Evolutionary conservation across 1,140 invertebrate species (phyloP), one percentile per base, ranked within the genome.

Genomic region (Vollenhovia emeryi): DNA sequence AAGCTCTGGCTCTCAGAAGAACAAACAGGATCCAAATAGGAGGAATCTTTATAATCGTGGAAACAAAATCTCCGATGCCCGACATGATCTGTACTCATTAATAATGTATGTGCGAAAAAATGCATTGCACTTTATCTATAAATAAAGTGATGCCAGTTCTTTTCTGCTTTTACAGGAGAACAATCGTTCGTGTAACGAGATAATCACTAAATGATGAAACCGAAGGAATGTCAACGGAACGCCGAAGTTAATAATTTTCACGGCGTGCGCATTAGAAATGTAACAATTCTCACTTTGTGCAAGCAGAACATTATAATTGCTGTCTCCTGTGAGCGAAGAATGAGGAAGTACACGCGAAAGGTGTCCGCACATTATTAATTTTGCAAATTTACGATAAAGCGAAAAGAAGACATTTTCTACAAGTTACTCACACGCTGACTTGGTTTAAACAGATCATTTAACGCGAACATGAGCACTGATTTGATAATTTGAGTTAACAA

Each of bases 91-190:
- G 83, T 57, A 6, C 59, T 62, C 55, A 88, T 90, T 66, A 88
- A 90, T 87, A 87, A 88, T 90, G 64, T 73, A 86, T 80, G 40
- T 52, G 80, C 21, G 59, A 71, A 55, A n/a, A 69, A 73, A 85
- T 74, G 36, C 74, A 33, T 33, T 48, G 76, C n/a, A 43, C 84
- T 52, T 80, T n/a, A n/a, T n/a, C 30, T 30, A 50, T 40, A 69
- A 80, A 69, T 71, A 80, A 48, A 55, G 13, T 11, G 5, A 66
- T 36, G 30, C 1, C 43, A 36, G 74, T 13, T 69, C 71, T 50
- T 52, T 80, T 45, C n/a, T 30, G 6, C 15, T 79, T 6, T 33
- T 62, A 48, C 18, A 33, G 9, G 27, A 52, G 8, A 27, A 40
- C 3, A 27, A 7, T 45, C 13, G 27, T 43, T 76, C 6, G 18